phyloP scores from a whole-genome alignment of 2,797 vertebrate species.

The Protosalanx chinensis region DNA sequence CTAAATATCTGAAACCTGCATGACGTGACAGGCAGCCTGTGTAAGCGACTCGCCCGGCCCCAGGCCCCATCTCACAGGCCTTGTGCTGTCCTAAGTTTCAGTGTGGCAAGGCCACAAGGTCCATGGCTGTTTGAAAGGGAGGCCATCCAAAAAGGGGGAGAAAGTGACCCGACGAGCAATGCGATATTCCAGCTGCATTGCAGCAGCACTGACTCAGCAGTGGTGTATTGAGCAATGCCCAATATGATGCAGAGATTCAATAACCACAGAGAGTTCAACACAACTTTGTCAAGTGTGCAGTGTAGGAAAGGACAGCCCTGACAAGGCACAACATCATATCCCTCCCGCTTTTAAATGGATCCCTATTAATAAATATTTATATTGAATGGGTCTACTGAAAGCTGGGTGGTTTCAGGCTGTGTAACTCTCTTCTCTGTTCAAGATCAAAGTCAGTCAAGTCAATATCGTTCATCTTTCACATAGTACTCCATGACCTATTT shows the following conservation, averaged over 20 bases:
- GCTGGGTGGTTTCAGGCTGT: not conserved
- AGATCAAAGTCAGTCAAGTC: slow-evolving; percentile 29
- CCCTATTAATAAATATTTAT: not conserved
- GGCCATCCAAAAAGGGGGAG: slow-evolving; percentile 15
- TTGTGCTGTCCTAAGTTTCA: not conserved
- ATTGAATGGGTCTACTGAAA: not conserved
- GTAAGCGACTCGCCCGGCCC: too few species aligned
- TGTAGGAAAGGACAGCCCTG: too few species aligned
- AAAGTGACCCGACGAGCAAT: slow-evolving; percentile 38
- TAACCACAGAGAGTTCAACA: slow-evolving; percentile 21
- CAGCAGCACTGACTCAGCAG: slow-evolving; percentile 70
- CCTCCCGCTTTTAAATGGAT: not conserved
- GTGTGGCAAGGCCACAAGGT: not conserved
- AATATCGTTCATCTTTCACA: not conserved
- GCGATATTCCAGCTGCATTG: slow-evolving; percentile 68
- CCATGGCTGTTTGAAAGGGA: slow-evolving; percentile 22
- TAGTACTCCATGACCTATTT: not conserved
- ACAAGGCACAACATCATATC: not conserved
- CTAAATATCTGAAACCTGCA: too few species aligned
- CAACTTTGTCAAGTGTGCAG: slow-evolving; percentile 7
- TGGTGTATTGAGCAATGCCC: slow-evolving; percentile 39
- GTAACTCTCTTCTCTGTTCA: slow-evolving; percentile 20
- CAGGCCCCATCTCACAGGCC: too few species aligned
- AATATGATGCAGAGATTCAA: slow-evolving; percentile 43
- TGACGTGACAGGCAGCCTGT: too few species aligned